Conservation (phyloP, 2,797 vertebrate species). For the Gymnocypris eckloni region DNA sequence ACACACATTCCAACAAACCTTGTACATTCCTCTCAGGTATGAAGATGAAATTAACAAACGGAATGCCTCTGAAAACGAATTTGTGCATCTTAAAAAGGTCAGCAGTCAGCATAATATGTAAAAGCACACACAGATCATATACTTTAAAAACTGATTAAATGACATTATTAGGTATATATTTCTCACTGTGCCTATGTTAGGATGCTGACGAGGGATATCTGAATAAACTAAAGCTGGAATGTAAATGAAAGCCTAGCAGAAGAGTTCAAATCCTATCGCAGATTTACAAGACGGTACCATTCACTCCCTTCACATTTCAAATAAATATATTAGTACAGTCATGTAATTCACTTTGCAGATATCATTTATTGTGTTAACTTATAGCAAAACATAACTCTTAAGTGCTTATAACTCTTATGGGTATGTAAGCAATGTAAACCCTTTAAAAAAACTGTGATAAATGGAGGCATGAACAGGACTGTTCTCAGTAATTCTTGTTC, state of each 20-base stretch:
- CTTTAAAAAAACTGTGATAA: not conserved
- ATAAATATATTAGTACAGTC: not conserved
- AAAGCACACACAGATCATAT: not conserved
- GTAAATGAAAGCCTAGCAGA: conserved; percentile 81
- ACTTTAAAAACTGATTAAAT: not conserved
- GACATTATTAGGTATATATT: not conserved
- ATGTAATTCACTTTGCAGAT: not conserved
- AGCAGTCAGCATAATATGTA: conserved; percentile 69
- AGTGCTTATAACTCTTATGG: not conserved
- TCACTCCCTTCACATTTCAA: conserved; percentile 24
- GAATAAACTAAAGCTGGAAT: conserved; percentile 85
- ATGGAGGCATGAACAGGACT: not conserved
- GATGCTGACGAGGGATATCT: conserved; percentile 88
- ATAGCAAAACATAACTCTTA: not conserved
- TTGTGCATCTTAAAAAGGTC: conserved; percentile 94
- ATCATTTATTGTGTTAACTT: not conserved
- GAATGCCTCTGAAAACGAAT: conserved; percentile 87
- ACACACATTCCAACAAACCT: not conserved
- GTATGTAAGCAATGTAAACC: not conserved
- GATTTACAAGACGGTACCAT: conserved; percentile 81
- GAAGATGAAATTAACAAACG: conserved; percentile 93
- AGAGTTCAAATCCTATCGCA: conserved; percentile 87
- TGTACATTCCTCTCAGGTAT: conserved; percentile 77
- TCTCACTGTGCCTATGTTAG: conserved; percentile 67
- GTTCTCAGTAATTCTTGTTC: not conserved